These are phyloP conservation scores for Mythimna pallens DNA, from an alignment of 2,888 invertebrate genomes.

Conservation along the genomic window DNA sequence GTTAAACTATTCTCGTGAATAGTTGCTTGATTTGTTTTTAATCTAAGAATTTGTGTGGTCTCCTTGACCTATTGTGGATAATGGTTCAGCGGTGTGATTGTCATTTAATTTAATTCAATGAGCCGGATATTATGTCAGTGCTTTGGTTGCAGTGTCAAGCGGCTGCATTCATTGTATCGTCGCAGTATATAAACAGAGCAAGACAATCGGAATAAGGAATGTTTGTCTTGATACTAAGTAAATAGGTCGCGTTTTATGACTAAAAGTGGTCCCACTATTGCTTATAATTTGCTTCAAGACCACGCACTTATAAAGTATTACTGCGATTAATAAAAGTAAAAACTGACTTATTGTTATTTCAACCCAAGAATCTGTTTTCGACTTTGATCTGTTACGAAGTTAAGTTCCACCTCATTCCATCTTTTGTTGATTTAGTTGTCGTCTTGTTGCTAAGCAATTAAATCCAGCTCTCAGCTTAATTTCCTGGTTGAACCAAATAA, in stretches of 20 bases:
- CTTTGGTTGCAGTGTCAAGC: constrained; percentile 54
- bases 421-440: constrained; percentile 15
- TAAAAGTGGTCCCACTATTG: neutral
- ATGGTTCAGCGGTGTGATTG: constrained; percentile 31
- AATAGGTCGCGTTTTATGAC: constrained; percentile 34
- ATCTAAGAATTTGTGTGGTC: constrained; percentile 57
- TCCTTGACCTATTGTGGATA: constrained; percentile 57
- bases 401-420: constrained; percentile 17
- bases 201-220: constrained; percentile 63
- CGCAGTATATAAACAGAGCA: constrained; percentile 66
- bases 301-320: neutral
- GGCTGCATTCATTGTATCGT: constrained; percentile 66
- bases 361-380: constrained; percentile 4
- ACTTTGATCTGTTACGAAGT: constrained; percentile 8
- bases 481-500: constrained; percentile 56
- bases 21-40: constrained; percentile 56
- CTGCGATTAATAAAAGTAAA: neutral
- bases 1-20: constrained; percentile 69
- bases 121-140: constrained; percentile 41
- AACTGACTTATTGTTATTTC: neutral
- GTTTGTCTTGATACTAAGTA: constrained; percentile 50
- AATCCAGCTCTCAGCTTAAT: constrained; percentile 37
- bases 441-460: constrained; percentile 36
- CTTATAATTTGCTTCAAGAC: neutral
- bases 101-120: constrained; percentile 52